Evolutionary conservation across 2,797 vertebrate genomes (phyloP).

Genomic region (Malacoraja senta): DNA sequence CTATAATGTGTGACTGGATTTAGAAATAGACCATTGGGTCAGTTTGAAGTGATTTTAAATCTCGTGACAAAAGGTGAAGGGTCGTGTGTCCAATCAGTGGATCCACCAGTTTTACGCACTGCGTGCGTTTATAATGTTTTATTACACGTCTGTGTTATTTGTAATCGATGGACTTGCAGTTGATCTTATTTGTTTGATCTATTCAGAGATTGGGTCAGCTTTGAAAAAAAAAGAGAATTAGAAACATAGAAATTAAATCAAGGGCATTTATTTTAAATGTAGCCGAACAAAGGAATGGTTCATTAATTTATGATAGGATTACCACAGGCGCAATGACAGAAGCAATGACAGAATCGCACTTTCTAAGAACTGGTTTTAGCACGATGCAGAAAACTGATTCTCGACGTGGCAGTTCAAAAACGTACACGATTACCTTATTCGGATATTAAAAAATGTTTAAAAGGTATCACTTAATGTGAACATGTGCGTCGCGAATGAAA

Average conservation of each 20-base stretch:
- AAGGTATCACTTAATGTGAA: neutral
- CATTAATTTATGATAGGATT: neutral
- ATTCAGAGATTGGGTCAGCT: neutral
- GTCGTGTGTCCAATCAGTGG: neutral
- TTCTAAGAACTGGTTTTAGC: no score
- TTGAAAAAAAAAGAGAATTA: neutral
- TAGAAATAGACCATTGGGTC: neutral
- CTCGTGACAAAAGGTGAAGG: conserved; percentile 14
- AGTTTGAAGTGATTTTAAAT: conserved; percentile 16
- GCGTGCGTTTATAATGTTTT: neutral
- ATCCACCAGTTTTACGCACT: neutral
- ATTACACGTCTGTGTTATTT: neutral
- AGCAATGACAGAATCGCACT: neutral
- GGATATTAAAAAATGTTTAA: neutral
- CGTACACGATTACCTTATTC: no score
- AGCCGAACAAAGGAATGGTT: neutral
- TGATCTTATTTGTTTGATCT: neutral
- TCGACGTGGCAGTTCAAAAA: neutral
- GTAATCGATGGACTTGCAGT: neutral
- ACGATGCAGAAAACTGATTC: neutral
- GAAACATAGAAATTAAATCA: neutral
- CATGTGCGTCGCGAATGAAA: neutral
- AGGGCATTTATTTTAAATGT: neutral
- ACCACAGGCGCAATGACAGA: neutral
- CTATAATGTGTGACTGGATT: neutral